Conservation (phyloP, 2,113 vertebrate species). For the Hydrolagus affinis region DNA sequence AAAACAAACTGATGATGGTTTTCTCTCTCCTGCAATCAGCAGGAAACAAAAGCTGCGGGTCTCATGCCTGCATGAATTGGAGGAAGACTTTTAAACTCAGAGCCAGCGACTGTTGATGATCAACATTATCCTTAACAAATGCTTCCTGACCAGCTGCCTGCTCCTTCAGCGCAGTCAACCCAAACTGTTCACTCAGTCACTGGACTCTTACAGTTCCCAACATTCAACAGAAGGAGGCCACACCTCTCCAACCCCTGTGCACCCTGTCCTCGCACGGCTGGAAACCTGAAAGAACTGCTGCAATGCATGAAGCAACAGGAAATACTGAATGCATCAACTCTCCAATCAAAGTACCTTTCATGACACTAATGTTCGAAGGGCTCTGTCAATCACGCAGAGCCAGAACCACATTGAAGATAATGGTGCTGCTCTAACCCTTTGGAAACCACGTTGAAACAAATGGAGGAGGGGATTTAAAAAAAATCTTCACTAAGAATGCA, state of each 20-base stretch:
- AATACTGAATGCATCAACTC: conserved; percentile 51
- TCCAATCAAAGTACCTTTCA: conserved; percentile 51
- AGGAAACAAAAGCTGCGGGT: conserved; percentile 26
- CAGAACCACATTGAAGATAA: conserved; percentile 44
- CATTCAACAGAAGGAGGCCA: conserved; percentile 52
- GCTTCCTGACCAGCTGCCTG: conserved; percentile 45
- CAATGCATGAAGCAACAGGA: conserved; percentile 39
- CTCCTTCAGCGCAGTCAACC: conserved; percentile 47
- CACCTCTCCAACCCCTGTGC: conserved; percentile 48
- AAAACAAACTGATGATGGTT: conserved; percentile 7
- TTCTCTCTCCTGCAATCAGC: conserved; percentile 8
- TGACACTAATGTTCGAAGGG: conserved; percentile 46
- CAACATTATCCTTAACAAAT: conserved; percentile 39
- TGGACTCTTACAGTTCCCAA: conserved; percentile 41
- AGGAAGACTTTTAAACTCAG: conserved; percentile 19
- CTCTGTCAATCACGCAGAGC: conserved; percentile 49
- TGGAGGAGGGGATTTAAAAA: conserved; percentile 9
- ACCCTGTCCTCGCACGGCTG: conserved; percentile 45
- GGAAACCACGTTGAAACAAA: conserved; percentile 34
- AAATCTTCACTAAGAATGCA: not conserved
- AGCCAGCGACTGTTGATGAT: not conserved
- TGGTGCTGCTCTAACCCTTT: conserved; percentile 38
- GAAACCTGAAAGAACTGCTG: conserved; percentile 38
- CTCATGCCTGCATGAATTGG: conserved; percentile 6
- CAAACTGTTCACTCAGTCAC: conserved; percentile 50